These are phyloP conservation scores for Listronotus oregonensis DNA, from an alignment of 1,140 invertebrate species.

Conservation along the genomic window DNA sequence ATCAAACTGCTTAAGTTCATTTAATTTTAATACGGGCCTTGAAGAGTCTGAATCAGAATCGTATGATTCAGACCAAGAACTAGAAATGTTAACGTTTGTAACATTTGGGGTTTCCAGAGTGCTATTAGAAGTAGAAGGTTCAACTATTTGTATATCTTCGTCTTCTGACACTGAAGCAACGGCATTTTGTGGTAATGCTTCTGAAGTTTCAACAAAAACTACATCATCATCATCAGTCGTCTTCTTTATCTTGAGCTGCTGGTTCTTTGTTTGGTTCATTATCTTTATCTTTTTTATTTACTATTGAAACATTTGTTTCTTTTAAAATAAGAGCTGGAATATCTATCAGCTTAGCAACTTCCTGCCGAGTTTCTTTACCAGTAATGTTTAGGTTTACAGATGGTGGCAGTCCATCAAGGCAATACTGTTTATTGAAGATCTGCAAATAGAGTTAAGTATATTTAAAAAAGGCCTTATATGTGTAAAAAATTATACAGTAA, in stretches of 20 bases:
- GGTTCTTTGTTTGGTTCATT: neutral
- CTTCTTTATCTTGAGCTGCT: neutral
- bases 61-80: neutral
- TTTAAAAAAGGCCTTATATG: too few relatives aligned
- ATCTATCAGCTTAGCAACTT: neutral
- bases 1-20: neutral
- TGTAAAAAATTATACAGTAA: too few relatives aligned
- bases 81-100: neutral
- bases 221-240: too few relatives aligned
- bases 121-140: too few relatives aligned
- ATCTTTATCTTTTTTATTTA: neutral
- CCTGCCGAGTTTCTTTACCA: neutral
- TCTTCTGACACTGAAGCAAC: too few relatives aligned
- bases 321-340: constrained; percentile 3
- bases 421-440: too few relatives aligned
- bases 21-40: neutral
- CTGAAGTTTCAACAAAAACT: too few relatives aligned
- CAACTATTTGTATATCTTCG: too few relatives aligned
- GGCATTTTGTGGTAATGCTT: too few relatives aligned
- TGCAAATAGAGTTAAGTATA: too few relatives aligned
- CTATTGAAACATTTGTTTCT: neutral
- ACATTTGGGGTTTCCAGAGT: too few relatives aligned
- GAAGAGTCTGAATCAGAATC: neutral
- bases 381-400: neutral
- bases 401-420: neutral